Evolutionary conservation across 2,113 vertebrate genomes (phyloP), one percentile per base, ranked within the genome.

Genomic region (Poeciliopsis retropinna): DNA sequence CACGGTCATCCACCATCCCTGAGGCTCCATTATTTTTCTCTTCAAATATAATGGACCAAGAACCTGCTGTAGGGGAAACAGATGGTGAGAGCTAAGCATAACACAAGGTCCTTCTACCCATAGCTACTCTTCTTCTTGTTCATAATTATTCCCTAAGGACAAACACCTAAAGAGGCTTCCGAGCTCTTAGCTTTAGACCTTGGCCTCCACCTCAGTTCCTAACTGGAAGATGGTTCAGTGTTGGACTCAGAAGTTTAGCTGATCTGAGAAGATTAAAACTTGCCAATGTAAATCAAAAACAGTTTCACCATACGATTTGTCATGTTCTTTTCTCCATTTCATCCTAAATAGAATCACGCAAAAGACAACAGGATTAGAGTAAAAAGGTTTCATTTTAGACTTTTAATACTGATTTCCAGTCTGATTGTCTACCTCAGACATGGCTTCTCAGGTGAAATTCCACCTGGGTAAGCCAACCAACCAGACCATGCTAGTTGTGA

Each of bases 111-210:
- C 66, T 70, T 84, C 75, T 73, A 78, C 75, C 69, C 47, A 73
- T 9, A 28, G 70, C 64, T 62, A 72, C 77, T 77, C 60, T 65
- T 79, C 79, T 67, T 30, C 73, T 74, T 60, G 65, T 85, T 85
- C 80, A 83, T 89, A 92, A 87, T 90, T 85, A 84, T 81, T 80
- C 83, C 85, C 85, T 84, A 19, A 87, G 90, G 89, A 79, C 67
- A 85, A 75, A 41, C 71, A 73, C 31, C 31, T 34, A 71, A 79
- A 82, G 73, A 72, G 72, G 60, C 65, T 84, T 79, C 74, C 32
- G 62, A 72, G 74, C 74, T 74, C 19, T 64, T 34, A 84, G 79
- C 51, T 82, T 70, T 72, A 82, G 76, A 74, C 73, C 12, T 0
- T 3, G 37, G 70, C 64, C 32, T 64, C 39, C 32, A 62, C 64